Base-by-base conservation (phyloP, 2,113 vertebrate genomes). In the Lamprologus sp. region DNA sequence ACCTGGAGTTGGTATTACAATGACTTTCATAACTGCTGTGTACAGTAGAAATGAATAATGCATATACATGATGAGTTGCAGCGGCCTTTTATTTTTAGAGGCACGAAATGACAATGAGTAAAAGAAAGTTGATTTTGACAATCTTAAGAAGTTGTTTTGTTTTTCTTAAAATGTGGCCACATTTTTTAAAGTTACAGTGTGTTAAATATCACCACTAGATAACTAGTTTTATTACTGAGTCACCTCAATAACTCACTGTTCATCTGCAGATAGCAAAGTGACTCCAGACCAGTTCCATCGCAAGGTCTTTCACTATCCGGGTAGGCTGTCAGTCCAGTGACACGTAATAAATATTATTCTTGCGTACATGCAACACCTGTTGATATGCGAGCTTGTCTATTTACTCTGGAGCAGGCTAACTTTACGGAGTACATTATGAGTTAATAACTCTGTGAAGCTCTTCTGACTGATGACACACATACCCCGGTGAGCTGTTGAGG, bases 1-100 rank as follows among this genome's bases (percentile, higher is more conserved):
- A 95, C 93, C 92, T 92, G 89, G 73, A 88, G 90, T 91, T 88
- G 70, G 55, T 83, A 86, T 90, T 89, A 85, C 84, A 90, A 90
- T 92, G 85, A 87, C 53, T 90, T 90, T 85, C 79, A 85, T 91
- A 92, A 94, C 87, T 79, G 88, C 77, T 91, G 86, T 89, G 86
- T 90, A 79, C 58, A 84, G 81, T 53, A 13, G 35, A 47, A 83
- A 82, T 94, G 37, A 92, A 94, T 93, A 87, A 88, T 91, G 70
- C 51, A 90, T 84, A 51, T 60, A 58, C 11, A 79, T 10, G 60
- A 81, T 28, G 31, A 68, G 88, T 45, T 77, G 56, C 15, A 2
- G 11, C 23, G 14, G 58, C 17, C 65, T 83, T 70, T 77, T 49
- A 31, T 33, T 77, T 49, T 31, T 49, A n/a, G 53, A 40, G 14